These are phyloP conservation scores for Plecotus auritus DNA, from an alignment of 2,113 vertebrate species.

Conservation along the genomic window DNA sequence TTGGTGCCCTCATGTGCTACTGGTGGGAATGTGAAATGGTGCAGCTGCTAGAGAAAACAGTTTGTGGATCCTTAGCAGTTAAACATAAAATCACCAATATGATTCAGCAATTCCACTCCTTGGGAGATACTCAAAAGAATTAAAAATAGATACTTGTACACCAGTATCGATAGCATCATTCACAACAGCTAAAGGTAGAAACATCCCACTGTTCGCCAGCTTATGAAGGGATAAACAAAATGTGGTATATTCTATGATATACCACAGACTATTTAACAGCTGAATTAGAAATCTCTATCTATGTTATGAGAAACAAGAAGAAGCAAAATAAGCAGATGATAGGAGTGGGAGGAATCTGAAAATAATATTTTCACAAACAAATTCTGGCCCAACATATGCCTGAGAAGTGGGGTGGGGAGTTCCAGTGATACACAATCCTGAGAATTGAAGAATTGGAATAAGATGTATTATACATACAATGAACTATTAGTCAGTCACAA, in stretches of 20 bases:
- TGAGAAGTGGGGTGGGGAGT: neutral
- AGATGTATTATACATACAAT: neutral
- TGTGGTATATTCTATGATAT: neutral
- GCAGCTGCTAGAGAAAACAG: neutral
- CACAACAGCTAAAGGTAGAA: neutral
- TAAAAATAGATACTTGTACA: neutral
- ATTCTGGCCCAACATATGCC: neutral
- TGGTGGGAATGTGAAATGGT: neutral
- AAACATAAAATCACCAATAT: neutral
- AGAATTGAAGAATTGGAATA: neutral
- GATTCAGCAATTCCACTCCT: neutral
- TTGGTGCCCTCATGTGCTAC: neutral
- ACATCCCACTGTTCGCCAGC: neutral
- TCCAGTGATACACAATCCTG: neutral
- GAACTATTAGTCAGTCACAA: neutral
- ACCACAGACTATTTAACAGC: slow-evolving; percentile 33
- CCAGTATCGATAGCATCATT: neutral
- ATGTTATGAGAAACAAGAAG: slow-evolving; percentile 46
- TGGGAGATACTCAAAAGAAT: neutral
- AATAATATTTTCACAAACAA: slow-evolving; percentile 54
- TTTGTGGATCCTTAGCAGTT: neutral
- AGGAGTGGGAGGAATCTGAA: slow-evolving; percentile 43
- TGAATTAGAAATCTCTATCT: slow-evolving; percentile 53
- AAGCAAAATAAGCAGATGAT: slow-evolving; percentile 50
- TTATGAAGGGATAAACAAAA: neutral